A percentile compares a stretch with the other conserved stretches of the same genome.
phyloP scores from a whole-genome alignment of 2,113 vertebrate species.

The Meriones unguiculatus region DNA sequence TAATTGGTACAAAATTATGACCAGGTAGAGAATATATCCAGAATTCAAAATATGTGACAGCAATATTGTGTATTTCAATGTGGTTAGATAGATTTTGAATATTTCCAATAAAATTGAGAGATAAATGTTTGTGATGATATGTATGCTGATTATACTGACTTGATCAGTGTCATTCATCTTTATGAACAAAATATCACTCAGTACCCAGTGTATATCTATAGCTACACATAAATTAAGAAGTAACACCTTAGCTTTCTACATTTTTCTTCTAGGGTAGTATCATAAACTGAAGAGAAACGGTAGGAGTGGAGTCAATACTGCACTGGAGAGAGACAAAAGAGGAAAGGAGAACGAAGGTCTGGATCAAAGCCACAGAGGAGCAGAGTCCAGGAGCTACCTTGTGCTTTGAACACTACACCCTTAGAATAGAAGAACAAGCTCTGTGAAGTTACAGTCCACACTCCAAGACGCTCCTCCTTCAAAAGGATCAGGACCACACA shows the following conservation, averaged over 20 bases:
- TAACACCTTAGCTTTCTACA: background rate
- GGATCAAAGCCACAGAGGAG: background rate
- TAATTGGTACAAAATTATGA: background rate
- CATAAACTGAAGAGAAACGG: background rate
- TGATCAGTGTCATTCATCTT: background rate
- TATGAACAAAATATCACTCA: background rate
- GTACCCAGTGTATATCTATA: background rate
- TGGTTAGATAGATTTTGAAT: background rate
- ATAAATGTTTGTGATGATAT: background rate
- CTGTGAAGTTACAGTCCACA: background rate
- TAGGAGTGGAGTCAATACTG: background rate
- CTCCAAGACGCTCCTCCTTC: background rate
- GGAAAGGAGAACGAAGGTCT: background rate
- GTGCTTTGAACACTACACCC: background rate
- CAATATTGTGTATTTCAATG: background rate
- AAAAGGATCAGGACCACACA: background rate
- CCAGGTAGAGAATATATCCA: background rate
- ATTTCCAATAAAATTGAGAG: background rate
- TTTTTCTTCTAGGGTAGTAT: background rate
- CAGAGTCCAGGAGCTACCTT: background rate
- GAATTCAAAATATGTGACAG: background rate
- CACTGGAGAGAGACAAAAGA: background rate
- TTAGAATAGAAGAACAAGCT: background rate
- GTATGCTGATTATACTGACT: background rate
- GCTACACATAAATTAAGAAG: background rate